Evolutionary conservation across 2,888 invertebrate species (phyloP).

Genomic region (Gerosis bhagava): DNA sequence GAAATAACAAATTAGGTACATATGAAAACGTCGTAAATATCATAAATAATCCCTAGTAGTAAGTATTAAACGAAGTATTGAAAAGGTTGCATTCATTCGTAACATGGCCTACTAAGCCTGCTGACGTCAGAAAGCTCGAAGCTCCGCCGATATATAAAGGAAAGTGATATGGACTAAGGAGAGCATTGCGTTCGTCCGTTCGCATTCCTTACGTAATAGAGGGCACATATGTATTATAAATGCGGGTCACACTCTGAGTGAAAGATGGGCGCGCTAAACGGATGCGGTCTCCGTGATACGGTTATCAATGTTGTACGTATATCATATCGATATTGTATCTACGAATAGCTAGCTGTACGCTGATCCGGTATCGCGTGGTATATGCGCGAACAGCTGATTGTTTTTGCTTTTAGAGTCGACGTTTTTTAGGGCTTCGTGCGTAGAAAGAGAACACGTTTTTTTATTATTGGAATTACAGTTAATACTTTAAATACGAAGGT

Average conservation of each 20-base stretch:
- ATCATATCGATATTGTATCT: conserved; percentile 8
- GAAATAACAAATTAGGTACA: too few species aligned
- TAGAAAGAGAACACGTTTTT: too few species aligned
- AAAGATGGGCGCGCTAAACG: conserved; percentile 75
- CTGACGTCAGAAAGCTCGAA: conserved; percentile 7
- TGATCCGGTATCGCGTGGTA: conserved; percentile 14
- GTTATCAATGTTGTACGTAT: conserved; percentile 28
- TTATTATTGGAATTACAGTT: too few species aligned
- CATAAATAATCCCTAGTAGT: too few species aligned
- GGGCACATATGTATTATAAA: conserved; percentile 57
- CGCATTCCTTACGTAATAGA: conserved; percentile 71
- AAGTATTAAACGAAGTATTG: too few species aligned
- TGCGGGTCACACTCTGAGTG: conserved; percentile 64
- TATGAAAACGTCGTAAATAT: too few species aligned
- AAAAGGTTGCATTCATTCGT: too few species aligned
- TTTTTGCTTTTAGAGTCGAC: neutral
- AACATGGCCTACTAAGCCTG: neutral
- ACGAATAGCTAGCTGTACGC: too few species aligned
- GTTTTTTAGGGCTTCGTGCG: too few species aligned
- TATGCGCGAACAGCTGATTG: conserved; percentile 28
- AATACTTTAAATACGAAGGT: too few species aligned
- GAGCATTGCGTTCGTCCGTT: conserved; percentile 54
- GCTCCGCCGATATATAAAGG: conserved; percentile 52
- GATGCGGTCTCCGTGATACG: conserved; percentile 56
- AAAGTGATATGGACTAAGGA: conserved; percentile 56